A percentile compares a stretch with the other conserved stretches of the same genome.
Conservation (phyloP, 2,797 vertebrate genomes). For the Lepilemur septentrionalis region DNA sequence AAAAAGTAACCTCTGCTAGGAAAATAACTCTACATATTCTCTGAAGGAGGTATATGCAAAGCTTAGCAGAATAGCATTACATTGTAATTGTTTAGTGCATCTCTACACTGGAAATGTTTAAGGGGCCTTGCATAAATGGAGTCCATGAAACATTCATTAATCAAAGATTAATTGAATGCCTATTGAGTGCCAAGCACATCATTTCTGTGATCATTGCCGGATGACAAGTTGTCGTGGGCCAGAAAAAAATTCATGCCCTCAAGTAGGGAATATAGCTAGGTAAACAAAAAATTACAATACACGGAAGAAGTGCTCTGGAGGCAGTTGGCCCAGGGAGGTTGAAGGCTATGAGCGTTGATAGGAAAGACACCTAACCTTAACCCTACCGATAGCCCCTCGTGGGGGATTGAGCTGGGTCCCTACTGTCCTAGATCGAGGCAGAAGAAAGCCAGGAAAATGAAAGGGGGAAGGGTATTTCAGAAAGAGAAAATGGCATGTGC, state of each 20-base stretch:
- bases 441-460: background rate
- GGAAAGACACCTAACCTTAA: background rate
- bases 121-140: background rate
- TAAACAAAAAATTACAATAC: background rate
- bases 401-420: background rate
- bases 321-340: background rate
- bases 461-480: background rate
- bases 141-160: background rate
- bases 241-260: background rate
- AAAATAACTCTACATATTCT: background rate
- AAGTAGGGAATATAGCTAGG: background rate
- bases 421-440: background rate
- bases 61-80: background rate
- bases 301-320: background rate
- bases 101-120: background rate
- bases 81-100: background rate
- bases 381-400: no score
- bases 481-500: background rate
- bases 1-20: background rate
- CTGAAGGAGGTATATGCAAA: background rate
- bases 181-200: background rate
- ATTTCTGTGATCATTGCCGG: background rate
- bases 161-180: background rate
- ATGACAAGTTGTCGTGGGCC: background rate
- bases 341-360: background rate